Conservation (phyloP, 1,140 invertebrate genomes). For the Anastrepha ludens region DNA sequence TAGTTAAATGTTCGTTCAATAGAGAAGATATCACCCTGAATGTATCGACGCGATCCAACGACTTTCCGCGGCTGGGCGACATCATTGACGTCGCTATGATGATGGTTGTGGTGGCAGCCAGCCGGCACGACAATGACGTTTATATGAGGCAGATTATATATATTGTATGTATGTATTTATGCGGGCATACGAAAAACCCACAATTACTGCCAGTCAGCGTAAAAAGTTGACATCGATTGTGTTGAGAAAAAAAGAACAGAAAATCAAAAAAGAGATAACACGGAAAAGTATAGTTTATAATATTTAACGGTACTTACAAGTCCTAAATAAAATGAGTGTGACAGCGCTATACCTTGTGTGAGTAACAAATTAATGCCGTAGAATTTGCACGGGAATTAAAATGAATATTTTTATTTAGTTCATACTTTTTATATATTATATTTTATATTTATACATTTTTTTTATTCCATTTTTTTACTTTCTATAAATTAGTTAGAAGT, state of each 20-base stretch:
- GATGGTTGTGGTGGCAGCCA: not conserved
- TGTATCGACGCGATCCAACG: slow-evolving; percentile 18
- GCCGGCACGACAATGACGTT: slow-evolving; percentile 38
- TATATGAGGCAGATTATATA: not conserved
- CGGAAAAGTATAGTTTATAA: not conserved
- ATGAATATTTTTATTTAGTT: not conserved
- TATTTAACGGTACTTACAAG: slow-evolving; percentile 23
- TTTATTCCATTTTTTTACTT: too few species aligned
- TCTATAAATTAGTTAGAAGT: too few species aligned
- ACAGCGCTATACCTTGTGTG: not conserved
- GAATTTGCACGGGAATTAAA: not conserved
- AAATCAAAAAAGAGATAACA: not conserved
- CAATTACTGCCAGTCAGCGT: slow-evolving; percentile 31
- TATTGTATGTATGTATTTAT: not conserved
- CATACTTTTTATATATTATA: not conserved
- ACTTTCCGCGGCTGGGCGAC: slow-evolving; percentile 11
- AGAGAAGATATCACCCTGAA: slow-evolving; percentile 54
- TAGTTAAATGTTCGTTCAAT: slow-evolving; percentile 52
- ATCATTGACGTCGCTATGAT: slow-evolving; percentile 20
- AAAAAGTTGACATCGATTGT: slow-evolving; percentile 23
- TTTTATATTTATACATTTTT: not conserved
- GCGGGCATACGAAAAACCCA: not conserved
- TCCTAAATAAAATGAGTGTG: not conserved
- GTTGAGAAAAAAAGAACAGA: not conserved
- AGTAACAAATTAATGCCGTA: not conserved